Evolutionary conservation across 2,113 vertebrate genomes (phyloP).

Genomic region (Zingel zingel): DNA sequence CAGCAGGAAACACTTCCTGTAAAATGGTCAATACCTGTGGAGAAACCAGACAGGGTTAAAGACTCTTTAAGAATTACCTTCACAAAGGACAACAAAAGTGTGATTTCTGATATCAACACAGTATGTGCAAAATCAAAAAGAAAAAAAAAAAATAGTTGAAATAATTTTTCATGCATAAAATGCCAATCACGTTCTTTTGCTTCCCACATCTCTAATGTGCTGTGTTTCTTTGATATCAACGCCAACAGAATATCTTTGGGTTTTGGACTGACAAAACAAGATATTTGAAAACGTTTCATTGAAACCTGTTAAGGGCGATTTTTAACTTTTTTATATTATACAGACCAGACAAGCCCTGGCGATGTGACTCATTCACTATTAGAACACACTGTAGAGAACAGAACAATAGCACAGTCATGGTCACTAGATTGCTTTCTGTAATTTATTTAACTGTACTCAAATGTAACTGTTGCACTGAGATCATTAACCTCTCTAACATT

Average conservation of each 20-base stretch:
- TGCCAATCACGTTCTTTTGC: neutral
- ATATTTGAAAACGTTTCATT: neutral
- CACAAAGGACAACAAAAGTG: neutral
- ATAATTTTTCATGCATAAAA: neutral
- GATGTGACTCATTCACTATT: neutral
- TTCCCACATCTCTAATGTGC: neutral
- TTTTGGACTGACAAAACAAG: neutral
- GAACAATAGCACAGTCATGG: constrained; percentile 8
- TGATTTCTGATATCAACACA: neutral
- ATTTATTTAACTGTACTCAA: neutral
- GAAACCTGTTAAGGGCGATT: too few species aligned
- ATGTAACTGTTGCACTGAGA: constrained; percentile 10
- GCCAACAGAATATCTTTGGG: neutral
- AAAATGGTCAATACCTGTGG: constrained; percentile 91
- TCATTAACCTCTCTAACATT: neutral
- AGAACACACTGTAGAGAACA: neutral
- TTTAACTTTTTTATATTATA: neutral
- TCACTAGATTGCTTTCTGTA: neutral
- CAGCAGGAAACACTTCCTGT: constrained; percentile 94
- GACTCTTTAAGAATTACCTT: neutral
- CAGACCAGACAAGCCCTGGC: neutral
- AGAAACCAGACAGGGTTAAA: neutral
- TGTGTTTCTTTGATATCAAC: neutral
- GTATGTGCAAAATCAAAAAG: too few species aligned
- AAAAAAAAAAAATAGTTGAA: neutral